Evolutionary conservation across 2,113 vertebrate species (phyloP).

Genomic region (Nicator chloris): DNA sequence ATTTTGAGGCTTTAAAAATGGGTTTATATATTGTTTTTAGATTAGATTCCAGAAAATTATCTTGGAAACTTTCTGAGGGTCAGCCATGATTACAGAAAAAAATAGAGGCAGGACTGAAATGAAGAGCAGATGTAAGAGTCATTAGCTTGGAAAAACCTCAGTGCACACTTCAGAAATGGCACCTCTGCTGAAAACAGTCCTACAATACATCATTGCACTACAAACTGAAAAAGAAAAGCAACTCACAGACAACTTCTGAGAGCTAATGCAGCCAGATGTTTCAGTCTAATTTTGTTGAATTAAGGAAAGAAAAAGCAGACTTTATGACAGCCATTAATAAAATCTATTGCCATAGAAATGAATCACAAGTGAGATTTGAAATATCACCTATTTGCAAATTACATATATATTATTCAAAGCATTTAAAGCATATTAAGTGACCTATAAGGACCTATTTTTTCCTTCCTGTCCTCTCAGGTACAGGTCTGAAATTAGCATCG

Average conservation of each 20-base stretch:
- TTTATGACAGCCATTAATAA: not conserved
- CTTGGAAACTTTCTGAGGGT: not conserved
- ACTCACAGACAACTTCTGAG: not conserved
- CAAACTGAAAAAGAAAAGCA: not conserved
- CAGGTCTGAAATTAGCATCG: not conserved
- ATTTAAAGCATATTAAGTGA: not conserved
- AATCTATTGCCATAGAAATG: conserved; percentile 7
- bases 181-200: not conserved
- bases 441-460: not conserved
- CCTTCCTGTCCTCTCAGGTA: not conserved
- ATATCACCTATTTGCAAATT: conserved; percentile 20
- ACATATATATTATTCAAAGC: not conserved
- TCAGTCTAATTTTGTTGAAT: not conserved
- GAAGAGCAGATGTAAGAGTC: not conserved
- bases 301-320: conserved; percentile 31
- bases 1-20: not conserved
- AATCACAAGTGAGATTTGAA: not conserved
- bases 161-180: not conserved
- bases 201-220: not conserved
- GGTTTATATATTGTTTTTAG: not conserved
- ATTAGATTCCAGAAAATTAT: not conserved
- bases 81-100: not conserved
- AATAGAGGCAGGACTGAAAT: not conserved
- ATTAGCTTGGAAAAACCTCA: not conserved
- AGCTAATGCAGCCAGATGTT: not conserved